Evolutionary conservation across 2,888 invertebrate genomes (phyloP), one percentile per base, ranked within the genome.

Genomic region (Sinopyrophorus schimmeli): DNA sequence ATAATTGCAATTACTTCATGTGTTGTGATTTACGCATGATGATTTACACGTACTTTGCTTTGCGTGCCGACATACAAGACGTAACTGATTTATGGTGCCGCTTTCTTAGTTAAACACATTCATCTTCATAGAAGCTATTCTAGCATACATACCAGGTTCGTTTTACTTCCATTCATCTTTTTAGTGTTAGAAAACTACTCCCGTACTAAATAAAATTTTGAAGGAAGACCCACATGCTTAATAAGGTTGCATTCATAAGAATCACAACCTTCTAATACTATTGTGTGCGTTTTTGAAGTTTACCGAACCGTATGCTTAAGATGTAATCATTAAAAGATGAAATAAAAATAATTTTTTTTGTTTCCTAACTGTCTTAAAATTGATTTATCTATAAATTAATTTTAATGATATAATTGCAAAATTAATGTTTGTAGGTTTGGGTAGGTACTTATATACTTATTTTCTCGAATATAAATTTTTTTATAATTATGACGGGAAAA

Each of bases 91-190:
- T 39, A 39, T 28, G 39, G 9, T 27, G 27, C 39, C 20, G 27
- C 27, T 28, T n/a, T 39, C 26, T 18, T 18, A 28, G 18, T 28
- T 18, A 28, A 39, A 28, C 17, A 28, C 39, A 39, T 39, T 39
- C 26, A 39, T 39, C 28, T 39, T 39, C 37, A 37, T 37, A 35
- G 35, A 35, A 9, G 31, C 35, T 24, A 37, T 37, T 37, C 28
- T 39, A 14, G 28, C 28, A 12, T 39, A 39, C 27, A 39, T 28
- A 39, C 39, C 39, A 18, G 2, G 14, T 9, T 10, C 28, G 27
- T 39, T 39, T 28, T 35, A 28, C 15, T 18, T 18, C 28, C 39
- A 39, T 39, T 39, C 39, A 39, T 39, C 28, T 39, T 39, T 37
- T 39, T 39, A 12, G 21, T 20, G 12, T 7, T 18, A 35, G 24